Conservation (phyloP, 1,140 invertebrate species). For the Aphelinus atriplicis region DNA sequence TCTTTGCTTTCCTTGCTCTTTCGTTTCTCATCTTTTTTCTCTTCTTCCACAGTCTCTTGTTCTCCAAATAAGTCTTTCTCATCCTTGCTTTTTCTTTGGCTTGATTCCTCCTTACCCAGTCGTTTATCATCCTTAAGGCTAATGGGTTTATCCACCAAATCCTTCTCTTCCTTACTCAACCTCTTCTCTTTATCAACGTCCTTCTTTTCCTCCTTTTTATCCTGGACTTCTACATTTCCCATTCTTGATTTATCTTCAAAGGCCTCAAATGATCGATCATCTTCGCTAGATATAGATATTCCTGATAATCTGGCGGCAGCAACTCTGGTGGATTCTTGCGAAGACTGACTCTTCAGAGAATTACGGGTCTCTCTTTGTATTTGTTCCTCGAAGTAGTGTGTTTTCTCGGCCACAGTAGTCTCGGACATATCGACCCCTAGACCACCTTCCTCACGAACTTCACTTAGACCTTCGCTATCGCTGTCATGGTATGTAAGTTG, state of each 20-base stretch:
- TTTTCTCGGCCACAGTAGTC: constrained; percentile 64
- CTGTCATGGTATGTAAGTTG: constrained; percentile 61
- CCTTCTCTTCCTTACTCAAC: constrained; percentile 6
- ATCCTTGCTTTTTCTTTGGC: constrained; percentile 17
- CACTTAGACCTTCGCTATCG: constrained; percentile 56
- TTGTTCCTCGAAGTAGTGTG: constrained; percentile 64
- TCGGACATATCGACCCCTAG: constrained; percentile 57
- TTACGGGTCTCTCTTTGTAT: constrained; percentile 59
- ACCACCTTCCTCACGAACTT: constrained; percentile 40
- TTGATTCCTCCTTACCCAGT: constrained; percentile 1
- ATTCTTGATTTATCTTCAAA: constrained; percentile 23
- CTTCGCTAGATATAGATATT: constrained; percentile 33
- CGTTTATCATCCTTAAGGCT: neutral
- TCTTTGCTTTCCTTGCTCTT: constrained; percentile 15
- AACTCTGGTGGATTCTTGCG: constrained; percentile 24
- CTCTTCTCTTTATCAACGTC: constrained; percentile 5
- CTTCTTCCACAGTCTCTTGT: constrained; percentile 30
- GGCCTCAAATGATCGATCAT: constrained; percentile 21
- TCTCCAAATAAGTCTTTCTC: constrained; percentile 33
- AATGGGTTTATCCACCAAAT: neutral
- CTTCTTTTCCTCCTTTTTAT: constrained; percentile 30
- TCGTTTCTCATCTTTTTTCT: constrained; percentile 24
- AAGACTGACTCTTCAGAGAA: constrained; percentile 42
- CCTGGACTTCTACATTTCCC: neutral
- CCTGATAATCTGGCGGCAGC: constrained; percentile 18